Evolutionary conservation across 1,140 invertebrate species (phyloP), one percentile per base, ranked within the genome.

Genomic region (Eciton burchellii): DNA sequence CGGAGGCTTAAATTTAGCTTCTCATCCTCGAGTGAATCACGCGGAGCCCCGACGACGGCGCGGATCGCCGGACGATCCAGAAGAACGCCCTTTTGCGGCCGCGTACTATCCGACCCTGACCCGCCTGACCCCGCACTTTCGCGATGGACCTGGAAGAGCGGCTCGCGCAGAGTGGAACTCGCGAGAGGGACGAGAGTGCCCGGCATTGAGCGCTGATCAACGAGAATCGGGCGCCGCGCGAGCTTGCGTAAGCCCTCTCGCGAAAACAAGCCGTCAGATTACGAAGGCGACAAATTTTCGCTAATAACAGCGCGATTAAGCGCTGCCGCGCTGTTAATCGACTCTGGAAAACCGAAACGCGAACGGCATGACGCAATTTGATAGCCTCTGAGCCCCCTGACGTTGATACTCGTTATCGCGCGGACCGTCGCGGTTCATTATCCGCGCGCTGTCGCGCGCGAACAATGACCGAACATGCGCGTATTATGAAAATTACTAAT

Each of bases 1-100:
- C 70, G 70, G 52, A 45, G 41, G 8, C 74, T 90, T 93, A 93
- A 91, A 93, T 92, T 92, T 93, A 93, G 91, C 82, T 70, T 49
- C 83, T 82, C 73, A 68, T 84, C 85, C 66, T 89, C 83, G 81
- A 66, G 81, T 91, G 90, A 91, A 91, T 91, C 90, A 91, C 82
- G 35, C 62, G 26, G 19, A 82, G 41, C 79, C 47, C 26, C 71
- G 56, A 16, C 19, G 62, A 59, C 68, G 47, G 21, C 24, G 5
- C n/a, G 26, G 54, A 21, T 68, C 43, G 49, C 35, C 35, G 35
- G 35, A 35, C 6, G n/a, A 82, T 49, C 29, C 14, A 19, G 65
- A 72, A 29, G 56, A 86, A 56, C 59, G 60, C 49, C 24, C 19
- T 57, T 29, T 66, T 43, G 24, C 54, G 43, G 35, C 26, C n/a